Evolutionary conservation across 2,113 vertebrate species (phyloP), one percentile per base, ranked within the genome.

Genomic region (Callospermophilus lateralis): DNA sequence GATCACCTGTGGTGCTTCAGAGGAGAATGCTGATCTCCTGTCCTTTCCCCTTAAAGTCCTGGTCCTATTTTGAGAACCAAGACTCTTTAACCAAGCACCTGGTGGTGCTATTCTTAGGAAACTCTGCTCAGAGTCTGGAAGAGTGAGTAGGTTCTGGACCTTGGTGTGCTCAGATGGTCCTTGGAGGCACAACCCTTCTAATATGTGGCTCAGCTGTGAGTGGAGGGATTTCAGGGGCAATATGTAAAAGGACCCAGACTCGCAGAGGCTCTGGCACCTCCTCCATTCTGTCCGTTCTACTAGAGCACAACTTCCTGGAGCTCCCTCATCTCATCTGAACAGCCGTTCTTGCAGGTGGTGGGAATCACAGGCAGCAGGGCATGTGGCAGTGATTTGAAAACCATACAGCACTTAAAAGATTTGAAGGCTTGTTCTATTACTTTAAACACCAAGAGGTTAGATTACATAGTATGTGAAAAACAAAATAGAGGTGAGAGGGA

Each of bases 191-290:
- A 83, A 5, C 1, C 30, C 10, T 48, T 95, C 45, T 55, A 6
- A 3, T 65, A 7, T 20, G 39, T 90, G 22, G 26, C 34, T 15
- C 0, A 34, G 8, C 8, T 32, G 58, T n/a, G 28, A 58, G 34
- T 6, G 19, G 8, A 72, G 68, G 34, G 42, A 37, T 2, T 7
- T 13, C 45, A 7, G 37, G 42, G 17, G 4, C 1, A 0, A 6
- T 13, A 2, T 26, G 7, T 28, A 11, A 70, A 48, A 91, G 58
- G 8, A 1, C 22, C 22, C n/a, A 90, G 8, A 53, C 39, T n/a
- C n/a, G 24, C 17, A 61, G 37, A 30, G 45, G 32, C 6, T 65
- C 55, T 68, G 19, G 37, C 20, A 5, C 3, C 2, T 39, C 8
- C 7, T 65, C 7, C 30, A 15, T 42, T 45, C 19, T 6, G 42